phyloP scores from a whole-genome alignment of 1,140 invertebrate genomes.

The Planococcus citri region DNA sequence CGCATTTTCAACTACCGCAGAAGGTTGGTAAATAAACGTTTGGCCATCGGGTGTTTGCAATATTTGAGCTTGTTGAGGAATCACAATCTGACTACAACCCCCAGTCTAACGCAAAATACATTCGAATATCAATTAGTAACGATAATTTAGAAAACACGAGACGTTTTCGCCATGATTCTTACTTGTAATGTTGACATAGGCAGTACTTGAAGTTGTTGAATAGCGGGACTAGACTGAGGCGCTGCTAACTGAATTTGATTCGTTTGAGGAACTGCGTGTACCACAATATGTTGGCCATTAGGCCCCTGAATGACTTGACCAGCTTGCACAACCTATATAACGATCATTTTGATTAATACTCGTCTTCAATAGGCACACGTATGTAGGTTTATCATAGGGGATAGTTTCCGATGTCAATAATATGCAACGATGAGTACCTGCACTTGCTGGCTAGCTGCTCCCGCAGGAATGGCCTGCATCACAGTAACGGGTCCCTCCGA shows the following conservation, averaged over 20 bases:
- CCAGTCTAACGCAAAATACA: conserved; percentile 26
- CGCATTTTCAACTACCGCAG: conserved; percentile 38
- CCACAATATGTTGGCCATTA: conserved; percentile 32
- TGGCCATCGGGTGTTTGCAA: conserved; percentile 88
- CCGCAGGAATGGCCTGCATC: conserved; percentile 33
- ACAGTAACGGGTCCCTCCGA: conserved; percentile 32
- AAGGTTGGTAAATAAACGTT: conserved; percentile 76
- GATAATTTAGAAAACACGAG: not conserved
- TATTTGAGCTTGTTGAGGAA: conserved; percentile 56
- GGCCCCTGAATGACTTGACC: conserved; percentile 35
- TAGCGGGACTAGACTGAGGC: conserved; percentile 33
- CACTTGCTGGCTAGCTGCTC: conserved; percentile 29
- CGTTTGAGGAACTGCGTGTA: conserved; percentile 31
- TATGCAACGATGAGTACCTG: no score
- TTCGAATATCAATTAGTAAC: conserved; percentile 2
- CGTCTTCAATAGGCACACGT: conserved; percentile 24
- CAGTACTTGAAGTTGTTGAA: conserved; percentile 46
- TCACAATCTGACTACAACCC: conserved; percentile 39
- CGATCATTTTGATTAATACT: conserved; percentile 24
- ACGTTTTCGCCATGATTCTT: not conserved
- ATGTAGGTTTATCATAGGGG: not conserved
- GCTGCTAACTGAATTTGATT: conserved; percentile 48
- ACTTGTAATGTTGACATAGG: conserved; percentile 45
- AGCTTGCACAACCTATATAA: conserved; percentile 39
- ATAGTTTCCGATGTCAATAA: not conserved